Percentiles rank a stretch among this genome's conserved stretches.
Conservation (phyloP, 2,113 vertebrate genomes). For the Lipophrys pholis region DNA sequence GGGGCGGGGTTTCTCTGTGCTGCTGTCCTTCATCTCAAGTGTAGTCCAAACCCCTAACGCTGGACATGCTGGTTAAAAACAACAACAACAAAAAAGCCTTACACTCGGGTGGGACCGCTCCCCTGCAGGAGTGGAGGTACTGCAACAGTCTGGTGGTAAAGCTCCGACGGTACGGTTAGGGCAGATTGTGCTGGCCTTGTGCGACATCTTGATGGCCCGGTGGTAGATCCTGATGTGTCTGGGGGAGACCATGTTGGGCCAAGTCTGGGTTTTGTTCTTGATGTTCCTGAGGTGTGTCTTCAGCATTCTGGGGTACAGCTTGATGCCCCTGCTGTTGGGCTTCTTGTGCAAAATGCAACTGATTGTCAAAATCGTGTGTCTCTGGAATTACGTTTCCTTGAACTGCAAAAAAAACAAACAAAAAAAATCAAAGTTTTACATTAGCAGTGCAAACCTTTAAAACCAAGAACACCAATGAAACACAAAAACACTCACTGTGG, state of each 20-base stretch:
- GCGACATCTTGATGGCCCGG: slow-evolving; percentile 69
- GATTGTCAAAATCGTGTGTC: slow-evolving; percentile 31
- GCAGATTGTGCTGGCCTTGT: slow-evolving; percentile 58
- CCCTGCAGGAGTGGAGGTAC: slow-evolving; percentile 53
- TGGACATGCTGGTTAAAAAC: slow-evolving; percentile 50
- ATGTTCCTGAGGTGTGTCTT: slow-evolving; percentile 58
- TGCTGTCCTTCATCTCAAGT: slow-evolving; percentile 22
- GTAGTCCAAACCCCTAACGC: slow-evolving; percentile 37
- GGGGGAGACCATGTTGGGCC: slow-evolving; percentile 57
- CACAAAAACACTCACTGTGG: slow-evolving; percentile 74
- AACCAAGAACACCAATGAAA: background rate
- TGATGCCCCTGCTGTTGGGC: slow-evolving; percentile 57
- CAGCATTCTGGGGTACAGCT: slow-evolving; percentile 14
- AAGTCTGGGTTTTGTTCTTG: slow-evolving; percentile 35
- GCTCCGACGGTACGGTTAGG: slow-evolving; percentile 49
- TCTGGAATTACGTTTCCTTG: slow-evolving; percentile 77
- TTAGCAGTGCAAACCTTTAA: background rate
- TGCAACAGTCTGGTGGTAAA: slow-evolving; percentile 57
- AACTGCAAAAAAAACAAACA: slow-evolving; percentile 61
- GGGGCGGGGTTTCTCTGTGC: slow-evolving; percentile 4
- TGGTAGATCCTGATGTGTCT: slow-evolving; percentile 65
- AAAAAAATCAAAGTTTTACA: background rate
- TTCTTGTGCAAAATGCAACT: slow-evolving; percentile 54
- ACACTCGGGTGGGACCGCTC: slow-evolving; percentile 21
- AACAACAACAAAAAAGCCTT: slow-evolving; percentile 3